These are phyloP conservation scores for Apteryx owenii DNA, from an alignment of 2,113 vertebrate species.

Conservation along the genomic window DNA sequence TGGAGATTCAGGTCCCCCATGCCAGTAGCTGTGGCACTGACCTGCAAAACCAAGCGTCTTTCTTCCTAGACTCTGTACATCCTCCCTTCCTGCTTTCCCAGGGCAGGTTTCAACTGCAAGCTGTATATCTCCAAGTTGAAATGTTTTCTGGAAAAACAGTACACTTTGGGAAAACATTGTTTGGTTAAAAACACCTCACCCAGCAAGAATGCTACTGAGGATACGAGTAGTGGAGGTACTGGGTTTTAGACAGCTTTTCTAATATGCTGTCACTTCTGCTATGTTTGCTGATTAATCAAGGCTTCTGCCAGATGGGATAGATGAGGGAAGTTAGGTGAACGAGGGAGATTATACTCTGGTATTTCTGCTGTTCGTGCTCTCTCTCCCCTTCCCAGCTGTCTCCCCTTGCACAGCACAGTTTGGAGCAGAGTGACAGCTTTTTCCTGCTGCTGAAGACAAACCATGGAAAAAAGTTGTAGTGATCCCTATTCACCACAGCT, in stretches of 20 bases:
- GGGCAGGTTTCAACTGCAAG: neutral
- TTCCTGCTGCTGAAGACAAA: neutral
- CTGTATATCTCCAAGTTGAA: neutral
- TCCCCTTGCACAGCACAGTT: rapidly evolving
- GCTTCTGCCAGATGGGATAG: neutral
- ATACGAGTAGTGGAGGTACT: neutral
- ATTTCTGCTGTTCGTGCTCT: neutral
- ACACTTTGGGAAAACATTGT: neutral
- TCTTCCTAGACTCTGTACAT: neutral
- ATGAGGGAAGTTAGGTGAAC: neutral
- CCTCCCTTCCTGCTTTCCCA: neutral
- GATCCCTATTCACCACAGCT: rapidly evolving
- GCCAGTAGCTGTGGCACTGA: neutral
- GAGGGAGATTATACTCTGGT: neutral
- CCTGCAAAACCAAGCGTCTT: neutral
- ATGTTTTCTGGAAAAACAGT: neutral
- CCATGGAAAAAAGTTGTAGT: neutral
- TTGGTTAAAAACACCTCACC: neutral
- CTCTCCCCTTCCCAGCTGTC: neutral
- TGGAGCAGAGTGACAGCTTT: neutral
- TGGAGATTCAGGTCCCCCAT: rapidly evolving
- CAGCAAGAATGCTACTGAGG: neutral
- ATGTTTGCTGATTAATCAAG: neutral
- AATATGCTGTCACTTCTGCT: rapidly evolving
- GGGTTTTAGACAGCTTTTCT: neutral